phyloP scores from a whole-genome alignment of 1,140 invertebrate species.

The Ganaspis sp. region DNA sequence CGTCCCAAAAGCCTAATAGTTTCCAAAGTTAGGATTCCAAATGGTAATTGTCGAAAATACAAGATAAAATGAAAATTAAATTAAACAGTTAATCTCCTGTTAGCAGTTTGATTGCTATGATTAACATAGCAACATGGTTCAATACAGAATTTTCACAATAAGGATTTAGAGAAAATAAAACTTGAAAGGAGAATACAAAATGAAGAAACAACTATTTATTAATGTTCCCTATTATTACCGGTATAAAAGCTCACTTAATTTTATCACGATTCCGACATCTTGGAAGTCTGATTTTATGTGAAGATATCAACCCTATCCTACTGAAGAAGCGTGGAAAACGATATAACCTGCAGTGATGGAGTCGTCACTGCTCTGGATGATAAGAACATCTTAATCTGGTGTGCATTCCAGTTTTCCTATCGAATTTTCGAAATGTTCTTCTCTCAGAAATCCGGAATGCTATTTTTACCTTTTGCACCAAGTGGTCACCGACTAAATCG shows the following conservation, averaged over 20 bases:
- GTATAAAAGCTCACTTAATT: not conserved
- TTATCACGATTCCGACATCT: slow-evolving; percentile 35
- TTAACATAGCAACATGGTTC: too few species aligned
- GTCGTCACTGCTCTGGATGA: slow-evolving; percentile 42
- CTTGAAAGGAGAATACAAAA: not conserved
- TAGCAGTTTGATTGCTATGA: too few species aligned
- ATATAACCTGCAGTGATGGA: slow-evolving; percentile 48
- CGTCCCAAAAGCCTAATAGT: too few species aligned
- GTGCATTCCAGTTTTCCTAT: slow-evolving; percentile 37
- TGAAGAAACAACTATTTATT: too few species aligned
- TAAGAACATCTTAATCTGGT: slow-evolving; percentile 50
- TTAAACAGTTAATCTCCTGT: too few species aligned
- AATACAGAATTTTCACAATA: too few species aligned
- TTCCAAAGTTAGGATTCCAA: too few species aligned
- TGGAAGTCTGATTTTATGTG: slow-evolving; percentile 44
- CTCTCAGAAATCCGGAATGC: slow-evolving; percentile 1
- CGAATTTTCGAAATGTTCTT: not conserved
- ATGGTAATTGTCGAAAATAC: too few species aligned
- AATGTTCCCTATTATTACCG: not conserved
- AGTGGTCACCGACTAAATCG: not conserved
- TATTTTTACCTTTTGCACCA: not conserved
- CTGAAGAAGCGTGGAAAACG: slow-evolving; percentile 1
- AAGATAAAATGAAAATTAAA: too few species aligned
- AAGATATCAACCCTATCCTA: slow-evolving; percentile 44
- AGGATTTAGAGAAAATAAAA: too few species aligned